Conservation (phyloP, 2,888 invertebrate species). For the Colostygia pectinataria region DNA sequence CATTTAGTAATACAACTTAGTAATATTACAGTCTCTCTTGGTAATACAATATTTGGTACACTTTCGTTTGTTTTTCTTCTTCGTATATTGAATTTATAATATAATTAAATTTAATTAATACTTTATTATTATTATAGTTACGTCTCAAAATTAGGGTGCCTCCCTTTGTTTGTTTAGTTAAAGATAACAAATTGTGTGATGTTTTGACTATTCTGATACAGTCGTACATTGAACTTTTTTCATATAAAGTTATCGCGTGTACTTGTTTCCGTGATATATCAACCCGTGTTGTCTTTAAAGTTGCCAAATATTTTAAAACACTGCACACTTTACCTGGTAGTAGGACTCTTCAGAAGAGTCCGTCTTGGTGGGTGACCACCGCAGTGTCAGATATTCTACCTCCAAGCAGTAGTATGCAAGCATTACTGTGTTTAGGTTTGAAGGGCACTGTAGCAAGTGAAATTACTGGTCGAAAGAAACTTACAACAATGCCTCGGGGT, state of each 20-base stretch:
- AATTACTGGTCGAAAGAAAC: too few species aligned
- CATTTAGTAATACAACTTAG: not conserved
- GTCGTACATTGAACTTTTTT: slow-evolving; percentile 30
- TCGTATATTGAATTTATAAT: slow-evolving; percentile 10
- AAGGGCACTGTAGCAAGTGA: too few species aligned
- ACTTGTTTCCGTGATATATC: slow-evolving; percentile 26
- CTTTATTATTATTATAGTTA: slow-evolving; percentile 13
- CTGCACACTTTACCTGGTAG: too few species aligned
- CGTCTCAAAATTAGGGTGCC: slow-evolving; percentile 19
- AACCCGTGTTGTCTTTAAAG: slow-evolving; percentile 9
- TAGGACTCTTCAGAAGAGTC: too few species aligned
- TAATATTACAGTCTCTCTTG: too few species aligned
- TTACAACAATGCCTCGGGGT: too few species aligned
- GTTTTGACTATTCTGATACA: slow-evolving; percentile 20
- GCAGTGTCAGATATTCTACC: too few species aligned
- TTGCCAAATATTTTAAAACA: slow-evolving; percentile 11
- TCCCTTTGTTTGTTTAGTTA: slow-evolving; percentile 22
- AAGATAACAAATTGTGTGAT: slow-evolving; percentile 28
- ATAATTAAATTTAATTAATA: slow-evolving; percentile 18
- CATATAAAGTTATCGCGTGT: slow-evolving; percentile 23
- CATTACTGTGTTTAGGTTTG: too few species aligned
- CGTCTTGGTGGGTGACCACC: too few species aligned
- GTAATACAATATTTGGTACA: too few species aligned
- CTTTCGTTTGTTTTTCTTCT: too few species aligned
- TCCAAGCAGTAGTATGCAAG: too few species aligned